A percentile compares a stretch with the other conserved stretches of the same genome.
Evolutionary conservation across 2,113 vertebrate species (phyloP).

Genomic region (Tachysurus vachellii): DNA sequence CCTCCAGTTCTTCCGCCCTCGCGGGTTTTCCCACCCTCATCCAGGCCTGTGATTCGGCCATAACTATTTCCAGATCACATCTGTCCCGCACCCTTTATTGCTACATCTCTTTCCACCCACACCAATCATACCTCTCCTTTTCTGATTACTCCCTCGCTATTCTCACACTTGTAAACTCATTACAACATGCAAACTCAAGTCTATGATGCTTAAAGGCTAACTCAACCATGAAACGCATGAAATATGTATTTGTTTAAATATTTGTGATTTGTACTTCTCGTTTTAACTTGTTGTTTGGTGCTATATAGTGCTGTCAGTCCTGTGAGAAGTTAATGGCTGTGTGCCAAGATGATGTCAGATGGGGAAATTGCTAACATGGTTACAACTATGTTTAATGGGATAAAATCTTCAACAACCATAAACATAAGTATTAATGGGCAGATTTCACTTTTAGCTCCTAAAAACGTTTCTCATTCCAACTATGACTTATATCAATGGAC

Average conservation of each 20-base stretch:
- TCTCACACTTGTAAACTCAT: neutral
- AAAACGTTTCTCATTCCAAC: too few species aligned
- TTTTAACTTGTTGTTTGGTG: neutral
- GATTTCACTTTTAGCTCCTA: too few species aligned
- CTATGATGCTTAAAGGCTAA: neutral
- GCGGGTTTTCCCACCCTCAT: slow-evolving; percentile 73
- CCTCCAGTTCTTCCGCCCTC: slow-evolving; percentile 66
- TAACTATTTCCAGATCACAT: slow-evolving; percentile 78
- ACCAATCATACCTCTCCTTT: slow-evolving; percentile 39
- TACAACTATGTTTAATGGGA: neutral
- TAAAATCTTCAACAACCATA: too few species aligned
- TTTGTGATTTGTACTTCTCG: neutral
- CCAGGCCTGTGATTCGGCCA: slow-evolving; percentile 67
- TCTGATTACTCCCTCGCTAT: slow-evolving; percentile 57
- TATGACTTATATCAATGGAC: too few species aligned
- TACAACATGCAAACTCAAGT: neutral
- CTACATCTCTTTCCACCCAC: slow-evolving; percentile 45
- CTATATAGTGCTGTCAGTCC: neutral
- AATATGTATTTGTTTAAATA: neutral
- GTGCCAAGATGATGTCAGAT: neutral
- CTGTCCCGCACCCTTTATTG: slow-evolving; percentile 48
- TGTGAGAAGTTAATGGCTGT: neutral
- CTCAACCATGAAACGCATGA: neutral
- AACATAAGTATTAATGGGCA: too few species aligned
- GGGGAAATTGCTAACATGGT: neutral